Percentiles rank a stretch among this genome's conserved stretches.
Evolutionary conservation across 1,140 invertebrate genomes (phyloP).

Genomic region (Meloidogyne hapla): DNA sequence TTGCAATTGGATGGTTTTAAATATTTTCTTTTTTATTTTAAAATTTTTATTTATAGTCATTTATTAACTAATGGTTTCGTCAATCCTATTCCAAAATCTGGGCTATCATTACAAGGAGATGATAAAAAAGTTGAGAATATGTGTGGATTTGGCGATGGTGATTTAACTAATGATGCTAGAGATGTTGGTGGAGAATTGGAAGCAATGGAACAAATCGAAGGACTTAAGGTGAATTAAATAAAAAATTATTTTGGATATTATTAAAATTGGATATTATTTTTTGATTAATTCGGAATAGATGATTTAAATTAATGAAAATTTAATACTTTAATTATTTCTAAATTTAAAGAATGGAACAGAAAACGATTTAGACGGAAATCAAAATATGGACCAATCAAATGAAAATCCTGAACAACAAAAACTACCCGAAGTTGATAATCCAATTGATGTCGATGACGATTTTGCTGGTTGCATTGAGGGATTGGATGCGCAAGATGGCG

Average conservation of each 20-base stretch:
- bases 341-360: background rate
- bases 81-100: conserved; percentile 75
- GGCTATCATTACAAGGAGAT: conserved; percentile 69
- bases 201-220: conserved; percentile 77
- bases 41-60: background rate
- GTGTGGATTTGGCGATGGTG: conserved; percentile 54
- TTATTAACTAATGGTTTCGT: conserved; percentile 76
- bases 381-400: conserved; percentile 81
- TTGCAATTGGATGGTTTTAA: conserved; percentile 20
- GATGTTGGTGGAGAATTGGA: conserved; percentile 92
- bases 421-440: conserved; percentile 66
- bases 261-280: too few species aligned
- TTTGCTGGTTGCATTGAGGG: conserved; percentile 60
- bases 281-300: too few species aligned
- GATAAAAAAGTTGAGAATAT: conserved; percentile 50
- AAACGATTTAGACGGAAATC: conserved; percentile 28
- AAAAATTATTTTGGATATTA: background rate
- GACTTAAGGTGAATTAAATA: conserved; percentile 44
- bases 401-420: conserved; percentile 73
- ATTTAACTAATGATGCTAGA: conserved; percentile 69
- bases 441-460: conserved; percentile 61
- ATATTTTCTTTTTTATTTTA: background rate
- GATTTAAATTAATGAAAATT: too few species aligned
- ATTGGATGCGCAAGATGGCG: conserved; percentile 51
- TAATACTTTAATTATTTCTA: conserved; percentile 13